These are phyloP conservation scores for Budorcas taxicolor DNA, from an alignment of 2,113 vertebrate species.

Conservation along the genomic window DNA sequence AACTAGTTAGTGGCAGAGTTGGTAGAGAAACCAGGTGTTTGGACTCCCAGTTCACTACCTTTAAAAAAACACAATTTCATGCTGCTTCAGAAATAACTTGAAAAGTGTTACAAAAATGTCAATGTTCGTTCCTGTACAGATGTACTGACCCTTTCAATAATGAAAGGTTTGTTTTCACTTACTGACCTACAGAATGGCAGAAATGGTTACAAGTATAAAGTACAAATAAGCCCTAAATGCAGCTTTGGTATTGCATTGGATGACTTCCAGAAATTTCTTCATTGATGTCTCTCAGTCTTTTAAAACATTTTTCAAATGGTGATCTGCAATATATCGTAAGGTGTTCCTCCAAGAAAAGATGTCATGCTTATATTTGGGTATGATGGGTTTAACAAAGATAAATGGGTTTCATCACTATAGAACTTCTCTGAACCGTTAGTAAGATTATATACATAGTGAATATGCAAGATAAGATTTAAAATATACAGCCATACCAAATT, in stretches of 20 bases:
- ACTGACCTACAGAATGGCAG: not conserved
- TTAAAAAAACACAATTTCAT: not conserved
- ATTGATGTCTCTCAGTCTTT: not conserved
- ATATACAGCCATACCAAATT: not conserved
- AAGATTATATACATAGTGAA: not conserved
- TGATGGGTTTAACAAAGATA: not conserved
- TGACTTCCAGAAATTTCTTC: not conserved
- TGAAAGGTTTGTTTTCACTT: conserved; percentile 8
- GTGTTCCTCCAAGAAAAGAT: not conserved
- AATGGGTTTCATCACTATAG: not conserved
- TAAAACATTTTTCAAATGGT: not conserved
- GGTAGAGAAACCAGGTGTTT: not conserved
- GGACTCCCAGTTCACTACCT: not conserved
- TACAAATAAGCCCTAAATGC: not conserved
- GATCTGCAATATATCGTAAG: not conserved
- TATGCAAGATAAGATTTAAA: not conserved
- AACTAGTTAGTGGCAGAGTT: not conserved
- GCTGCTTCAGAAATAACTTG: not conserved
- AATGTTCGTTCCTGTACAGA: not conserved
- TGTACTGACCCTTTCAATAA: not conserved
- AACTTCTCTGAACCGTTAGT: not conserved
- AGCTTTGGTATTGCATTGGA: not conserved
- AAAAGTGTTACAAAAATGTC: not conserved
- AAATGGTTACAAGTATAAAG: not conserved
- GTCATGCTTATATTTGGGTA: not conserved